A percentile compares a stretch with the other conserved stretches of the same genome.
These are phyloP conservation scores for Papilio dardanus DNA, from an alignment of 1,140 invertebrate species.

Conservation along the genomic window DNA sequence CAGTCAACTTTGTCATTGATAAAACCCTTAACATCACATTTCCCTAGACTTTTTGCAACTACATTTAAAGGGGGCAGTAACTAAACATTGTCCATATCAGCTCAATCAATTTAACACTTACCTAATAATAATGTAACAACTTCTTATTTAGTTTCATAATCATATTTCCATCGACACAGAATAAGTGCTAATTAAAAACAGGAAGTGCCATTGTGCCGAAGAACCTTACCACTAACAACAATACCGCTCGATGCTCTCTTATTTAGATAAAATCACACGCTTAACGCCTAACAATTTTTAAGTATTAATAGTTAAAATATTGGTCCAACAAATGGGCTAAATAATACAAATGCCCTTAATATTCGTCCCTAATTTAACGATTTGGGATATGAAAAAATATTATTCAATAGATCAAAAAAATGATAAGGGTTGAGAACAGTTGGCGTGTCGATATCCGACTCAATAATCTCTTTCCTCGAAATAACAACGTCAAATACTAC, in stretches of 20 bases:
- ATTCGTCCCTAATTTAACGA: constrained; percentile 82
- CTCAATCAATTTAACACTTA: constrained; percentile 82
- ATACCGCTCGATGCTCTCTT: constrained; percentile 80
- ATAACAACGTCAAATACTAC: constrained; percentile 81
- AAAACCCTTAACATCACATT: constrained; percentile 80
- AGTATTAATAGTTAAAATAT: constrained; percentile 83
- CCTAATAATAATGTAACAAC: constrained; percentile 82
- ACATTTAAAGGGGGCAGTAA: constrained; percentile 78
- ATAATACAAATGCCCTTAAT: constrained; percentile 82
- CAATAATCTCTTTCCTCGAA: constrained; percentile 77
- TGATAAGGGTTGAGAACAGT: constrained; percentile 79
- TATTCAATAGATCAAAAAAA: constrained; percentile 81
- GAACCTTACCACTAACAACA: constrained; percentile 82
- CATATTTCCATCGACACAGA: constrained; percentile 81
- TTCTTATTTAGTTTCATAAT: constrained; percentile 81
- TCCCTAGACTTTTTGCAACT: constrained; percentile 78
- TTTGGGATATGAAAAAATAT: constrained; percentile 82
- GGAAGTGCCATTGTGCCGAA: constrained; percentile 82
- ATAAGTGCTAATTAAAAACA: constrained; percentile 83
- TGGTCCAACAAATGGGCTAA: constrained; percentile 83
- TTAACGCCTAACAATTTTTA: constrained; percentile 83
- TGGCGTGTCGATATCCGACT: constrained; percentile 71
- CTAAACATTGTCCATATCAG: constrained; percentile 81
- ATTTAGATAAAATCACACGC: constrained; percentile 82
- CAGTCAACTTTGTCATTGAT: constrained; percentile 81